Conservation (phyloP, 2,797 vertebrate genomes). For the Onychomys torridus region DNA sequence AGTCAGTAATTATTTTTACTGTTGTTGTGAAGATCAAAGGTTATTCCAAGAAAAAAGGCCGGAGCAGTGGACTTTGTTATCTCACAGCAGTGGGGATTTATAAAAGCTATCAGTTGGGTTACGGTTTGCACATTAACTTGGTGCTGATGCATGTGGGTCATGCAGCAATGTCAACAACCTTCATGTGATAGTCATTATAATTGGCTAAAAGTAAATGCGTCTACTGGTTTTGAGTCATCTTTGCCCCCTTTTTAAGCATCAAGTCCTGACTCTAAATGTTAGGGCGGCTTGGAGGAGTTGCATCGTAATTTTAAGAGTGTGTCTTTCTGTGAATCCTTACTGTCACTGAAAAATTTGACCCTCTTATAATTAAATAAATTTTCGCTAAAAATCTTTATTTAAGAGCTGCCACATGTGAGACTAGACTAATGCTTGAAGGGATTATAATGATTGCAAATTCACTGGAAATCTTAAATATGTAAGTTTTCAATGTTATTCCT, state of each 20-base stretch:
- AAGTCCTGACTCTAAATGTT: constrained; percentile 70
- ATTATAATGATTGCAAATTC: constrained; percentile 59
- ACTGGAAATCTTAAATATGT: constrained; percentile 54
- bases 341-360: constrained; percentile 58
- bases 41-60: constrained; percentile 86
- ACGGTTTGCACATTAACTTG: constrained; percentile 86
- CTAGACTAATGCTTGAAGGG: neutral
- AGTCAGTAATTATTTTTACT: constrained; percentile 89
- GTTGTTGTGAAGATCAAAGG: constrained; percentile 88
- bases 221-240: constrained; percentile 82
- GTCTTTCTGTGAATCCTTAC: constrained; percentile 65
- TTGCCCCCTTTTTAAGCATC: constrained; percentile 53
- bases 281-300: constrained; percentile 77
- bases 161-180: constrained; percentile 87
- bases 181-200: constrained; percentile 87
- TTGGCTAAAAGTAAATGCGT: constrained; percentile 86
- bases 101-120: constrained; percentile 83
- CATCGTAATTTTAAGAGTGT: constrained; percentile 76
- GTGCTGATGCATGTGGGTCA: constrained; percentile 86
- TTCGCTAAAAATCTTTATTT: constrained; percentile 9
- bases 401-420: constrained; percentile 18
- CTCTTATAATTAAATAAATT: constrained; percentile 43
- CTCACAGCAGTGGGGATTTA: constrained; percentile 85
- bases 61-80: constrained; percentile 81
- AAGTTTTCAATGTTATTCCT: constrained; percentile 73